Evolutionary conservation across 2,888 invertebrate species (phyloP), one percentile per base, ranked within the genome.

Genomic region (Tupiocoris notatus): DNA sequence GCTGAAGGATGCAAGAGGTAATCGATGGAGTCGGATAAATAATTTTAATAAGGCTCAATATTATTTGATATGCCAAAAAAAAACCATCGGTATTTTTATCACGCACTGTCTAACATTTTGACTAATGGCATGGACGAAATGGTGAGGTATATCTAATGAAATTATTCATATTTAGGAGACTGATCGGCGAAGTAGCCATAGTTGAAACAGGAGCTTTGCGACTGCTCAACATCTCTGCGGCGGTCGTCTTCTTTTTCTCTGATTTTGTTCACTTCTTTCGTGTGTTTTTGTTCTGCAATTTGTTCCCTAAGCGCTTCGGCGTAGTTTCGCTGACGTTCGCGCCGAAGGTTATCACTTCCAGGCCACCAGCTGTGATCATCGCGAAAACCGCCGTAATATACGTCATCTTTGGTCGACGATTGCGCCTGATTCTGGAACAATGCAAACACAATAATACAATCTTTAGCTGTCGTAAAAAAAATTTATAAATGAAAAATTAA

Each of bases 291-390:
- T 3, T 70, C 59, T 1, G 25, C 70, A 12, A 70, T 70, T 59
- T 70, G 70, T 21, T 70, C 58, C 6, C 70, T 16, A 1, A 70
- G 59, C 16, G 70, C 70, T 17, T 70, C 70, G 24, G 70, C 70
- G 59, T 70, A 70, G 70, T 58, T 23, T n/a, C 25, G 58, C 61
- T 70, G 70, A 3, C 59, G 58, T 18, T 70, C 23, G 16, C 25
- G 22, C 39, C 70, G 23, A 17, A 24, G 58, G 23, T 21, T 59
- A 0, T 3, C 39, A 12, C 39, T 39, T 12, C 12, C 39, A 7
- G 39, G 39, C 39, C 39, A 39, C 39, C 39, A 39, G 39, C 6
- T n/a, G n/a, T n/a, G n/a, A n/a, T n/a, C n/a, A n/a, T n/a, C n/a
- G n/a, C n/a, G n/a, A n/a, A n/a, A n/a, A n/a, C n/a, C n/a, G n/a